Base-by-base conservation (phyloP, 2,797 vertebrate genomes). In the Tokudaia tokunoshimensis region DNA sequence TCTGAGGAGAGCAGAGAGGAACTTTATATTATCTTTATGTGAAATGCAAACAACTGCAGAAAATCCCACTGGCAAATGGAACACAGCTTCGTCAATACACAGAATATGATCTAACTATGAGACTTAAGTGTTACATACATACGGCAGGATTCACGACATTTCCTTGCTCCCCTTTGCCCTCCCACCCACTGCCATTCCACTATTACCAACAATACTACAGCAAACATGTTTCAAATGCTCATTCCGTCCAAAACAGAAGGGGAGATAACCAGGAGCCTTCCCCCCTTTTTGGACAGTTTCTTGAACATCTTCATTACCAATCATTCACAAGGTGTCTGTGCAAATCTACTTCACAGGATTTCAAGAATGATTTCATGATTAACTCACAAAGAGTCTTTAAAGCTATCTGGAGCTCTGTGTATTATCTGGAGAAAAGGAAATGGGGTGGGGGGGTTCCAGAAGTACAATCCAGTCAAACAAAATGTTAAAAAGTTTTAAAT, bases 101-200 rank as follows among this genome's bases (percentile, higher is more conserved):
- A 98, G 98, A 97, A 96, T 98, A 98, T 96, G 97, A 98, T 97
- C 97, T 98, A 99, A 98, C 98, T 98, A 98, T 98, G 98, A 98
- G 98, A 98, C 98, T 97, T 98, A 98, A 98, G 97, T 98, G 95
- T 98, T 98, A 99, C 97, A 65, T 61, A 61, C 26, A 98, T 97
- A 98, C 97, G 98, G 98, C 98, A 99, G 98, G 98, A 98, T 97
- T 98, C 97, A 97, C 96, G 96, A 97, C 96, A 91, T 88, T 98
- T 97, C 91, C 96, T 97, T 96, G 93, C 70, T 34, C 93, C 95
- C 72, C 84, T 29, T 86, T 86, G 79, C 86, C 94, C 96, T 19
- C 85, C 89, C 96, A 70, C 97, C 94, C 97, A 92, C 97, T 84
- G 20, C 96, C 96, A 98, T 97, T 98, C 98, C 97, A 96, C 98